Conservation (phyloP, 2,888 invertebrate species). For the Himalopsyche anomala region DNA sequence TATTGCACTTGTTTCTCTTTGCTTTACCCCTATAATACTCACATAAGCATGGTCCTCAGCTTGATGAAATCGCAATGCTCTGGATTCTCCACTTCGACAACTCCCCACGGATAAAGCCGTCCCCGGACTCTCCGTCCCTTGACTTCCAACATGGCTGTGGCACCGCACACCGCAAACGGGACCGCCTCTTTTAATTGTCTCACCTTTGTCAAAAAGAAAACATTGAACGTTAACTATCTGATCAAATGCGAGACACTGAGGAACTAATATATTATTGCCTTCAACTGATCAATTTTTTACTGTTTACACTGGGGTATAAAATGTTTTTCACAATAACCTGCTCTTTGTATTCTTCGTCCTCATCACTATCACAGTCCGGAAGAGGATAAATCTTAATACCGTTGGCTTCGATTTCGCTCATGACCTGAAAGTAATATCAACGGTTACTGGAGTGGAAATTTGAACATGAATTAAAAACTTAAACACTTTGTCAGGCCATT, state of each 20-base stretch:
- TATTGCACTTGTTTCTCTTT: too few relatives aligned
- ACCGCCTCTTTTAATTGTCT: conserved; percentile 94
- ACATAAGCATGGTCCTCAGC: conserved; percentile 96
- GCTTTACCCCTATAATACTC: conserved; percentile 67
- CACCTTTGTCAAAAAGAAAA: conserved; percentile 74
- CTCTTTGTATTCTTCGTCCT: conserved; percentile 97
- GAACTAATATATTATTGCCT: too few relatives aligned
- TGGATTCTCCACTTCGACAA: conserved; percentile 98
- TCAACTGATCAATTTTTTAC: too few relatives aligned
- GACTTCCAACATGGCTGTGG: conserved; percentile 93
- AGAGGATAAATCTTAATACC: conserved; percentile 96
- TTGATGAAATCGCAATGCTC: conserved; percentile 99
- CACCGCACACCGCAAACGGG: conserved; percentile 98
- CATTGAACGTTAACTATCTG: neutral
- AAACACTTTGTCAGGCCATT: too few relatives aligned
- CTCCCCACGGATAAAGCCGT: conserved; percentile 98
- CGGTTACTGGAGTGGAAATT: neutral
- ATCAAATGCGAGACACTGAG: too few relatives aligned
- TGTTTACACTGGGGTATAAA: neutral
- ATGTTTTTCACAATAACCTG: conserved; percentile 75
- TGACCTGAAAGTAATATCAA: conserved; percentile 75
- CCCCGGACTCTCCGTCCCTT: conserved; percentile 95
- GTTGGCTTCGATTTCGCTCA: conserved; percentile 93
- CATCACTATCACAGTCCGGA: conserved; percentile 96
- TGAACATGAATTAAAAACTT: too few relatives aligned